Conservation (phyloP, 2,888 invertebrate species). For the Sarcophaga variegata region DNA sequence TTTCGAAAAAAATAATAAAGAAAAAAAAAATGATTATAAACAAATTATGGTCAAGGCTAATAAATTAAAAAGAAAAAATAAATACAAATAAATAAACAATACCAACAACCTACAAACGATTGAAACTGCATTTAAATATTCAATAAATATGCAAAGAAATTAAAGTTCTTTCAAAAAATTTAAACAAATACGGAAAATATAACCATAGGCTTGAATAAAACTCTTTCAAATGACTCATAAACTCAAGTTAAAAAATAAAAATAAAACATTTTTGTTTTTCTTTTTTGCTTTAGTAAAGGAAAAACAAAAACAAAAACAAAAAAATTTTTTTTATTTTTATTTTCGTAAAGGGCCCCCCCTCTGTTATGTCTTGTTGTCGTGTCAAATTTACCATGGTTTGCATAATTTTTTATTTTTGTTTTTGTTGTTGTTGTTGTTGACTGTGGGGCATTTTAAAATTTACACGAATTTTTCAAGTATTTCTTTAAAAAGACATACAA, state of each 20-base stretch:
- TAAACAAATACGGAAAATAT: too few species aligned
- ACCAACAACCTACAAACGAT: neutral
- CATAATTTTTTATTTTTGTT: neutral
- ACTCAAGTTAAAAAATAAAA: too few species aligned
- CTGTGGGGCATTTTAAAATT: constrained; percentile 46
- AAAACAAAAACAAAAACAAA: too few species aligned
- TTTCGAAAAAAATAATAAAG: neutral
- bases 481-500: neutral
- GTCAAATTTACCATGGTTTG: constrained; percentile 1
- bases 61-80: constrained; percentile 12
- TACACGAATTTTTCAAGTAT: constrained; percentile 30
- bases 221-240: too few species aligned
- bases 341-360: neutral
- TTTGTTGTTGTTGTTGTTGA: neutral
- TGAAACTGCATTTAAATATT: neutral
- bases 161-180: too few species aligned
- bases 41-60: constrained; percentile 69
- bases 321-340: neutral
- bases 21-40: constrained; percentile 66
- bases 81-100: neutral
- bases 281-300: too few species aligned
- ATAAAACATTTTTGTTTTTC: too few species aligned
- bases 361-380: neutral
- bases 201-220: too few species aligned
- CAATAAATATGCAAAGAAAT: too few species aligned